Base-by-base conservation (phyloP, 2,888 invertebrate genomes). In the Zhuqinia jingwanae region DNA sequence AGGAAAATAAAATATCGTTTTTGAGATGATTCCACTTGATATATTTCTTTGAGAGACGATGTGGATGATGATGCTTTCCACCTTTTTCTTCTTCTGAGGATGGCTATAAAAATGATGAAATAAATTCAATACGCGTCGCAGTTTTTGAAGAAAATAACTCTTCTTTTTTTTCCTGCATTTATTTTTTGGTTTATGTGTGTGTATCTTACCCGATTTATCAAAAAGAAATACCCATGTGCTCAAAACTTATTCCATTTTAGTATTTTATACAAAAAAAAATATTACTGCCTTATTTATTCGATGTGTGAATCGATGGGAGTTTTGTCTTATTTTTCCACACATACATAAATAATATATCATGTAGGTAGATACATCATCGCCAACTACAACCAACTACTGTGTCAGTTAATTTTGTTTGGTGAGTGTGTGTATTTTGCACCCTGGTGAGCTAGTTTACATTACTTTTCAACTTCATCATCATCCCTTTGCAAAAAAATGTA, bases 11-110 rank as follows among this genome's bases (percentile, higher is more conserved):
- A 73, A 85, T 78, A 85, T 84, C 30, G n/a, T 68, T 79, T 79
- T 36, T 73, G 79, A 60, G 85, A 85, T 85, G 79, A 85, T 85
- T 85, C 73, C 79, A 79, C 53, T 78, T 73, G 85, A 85, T 85
- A 79, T 85, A 85, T 79, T 75, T 68, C 75, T 75, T 58, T n/a
- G n/a, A n/a, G n/a, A 85, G 85, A 36, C 60, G 58, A 85, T 77
- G 73, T 50, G n/a, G n/a, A n/a, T n/a, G n/a, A n/a, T n/a, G n/a
- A n/a, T n/a, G n/a, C 8, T 36, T 36, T 85, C 50, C 78, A 68
- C 73, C 79, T 79, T 79, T 85, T n/a, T n/a, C n/a, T n/a, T n/a
- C n/a, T n/a, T 36, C 36, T 79, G 73, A 63, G 63, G 79, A 36
- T 36, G 79, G 73, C 85, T 47, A 85, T 85, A 85, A 85, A n/a